Evolutionary conservation across 2,888 invertebrate genomes (phyloP), one percentile per base, ranked within the genome.

Genomic region (Polia nebulosa): DNA sequence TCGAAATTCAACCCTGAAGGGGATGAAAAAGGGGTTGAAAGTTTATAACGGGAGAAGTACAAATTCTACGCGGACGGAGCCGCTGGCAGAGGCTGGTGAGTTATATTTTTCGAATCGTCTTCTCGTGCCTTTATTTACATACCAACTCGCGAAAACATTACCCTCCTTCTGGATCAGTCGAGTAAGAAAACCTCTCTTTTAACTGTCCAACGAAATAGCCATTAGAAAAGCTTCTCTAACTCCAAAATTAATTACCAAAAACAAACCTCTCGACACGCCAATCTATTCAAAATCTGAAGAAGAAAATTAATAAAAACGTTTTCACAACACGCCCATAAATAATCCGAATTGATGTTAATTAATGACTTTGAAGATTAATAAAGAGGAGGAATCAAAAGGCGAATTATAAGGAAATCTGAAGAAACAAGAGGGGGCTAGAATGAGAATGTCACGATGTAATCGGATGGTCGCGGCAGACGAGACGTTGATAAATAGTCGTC

Each of bases 361-460:
- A 93, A 94, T 94, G 93, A 93, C 90, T 86, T 83, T 76, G 78
- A 85, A 90, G 91, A 93, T 93, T 92, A 92, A 93, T 93, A 92
- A 82, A 83, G 88, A 85, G 82, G 77, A 70, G 72, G 87, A 92
- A 92, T 93, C 93, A 94, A 93, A 93, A 92, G 91, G 90, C 94
- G 92, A 90, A 91, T 93, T 92, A 94, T 93, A 92, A 93, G 93
- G 92, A 92, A 92, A 91, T 92, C 91, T 89, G 84, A 75, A 85
- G 86, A 82, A 84, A 84, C 81, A 81, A 80, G 86, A 76, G 87
- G 88, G 88, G 90, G 82, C 70, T 76, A 85, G 88, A 90, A 94
- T 93, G 93, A 93, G 91, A 91, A 93, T 92, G 94, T 94, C 94
- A 92, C 93, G 91, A 84, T 76, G 92, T 94, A 94, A 94, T 94